phyloP scores from a whole-genome alignment of 2,113 vertebrate genomes.

The Terrapene triunguis region DNA sequence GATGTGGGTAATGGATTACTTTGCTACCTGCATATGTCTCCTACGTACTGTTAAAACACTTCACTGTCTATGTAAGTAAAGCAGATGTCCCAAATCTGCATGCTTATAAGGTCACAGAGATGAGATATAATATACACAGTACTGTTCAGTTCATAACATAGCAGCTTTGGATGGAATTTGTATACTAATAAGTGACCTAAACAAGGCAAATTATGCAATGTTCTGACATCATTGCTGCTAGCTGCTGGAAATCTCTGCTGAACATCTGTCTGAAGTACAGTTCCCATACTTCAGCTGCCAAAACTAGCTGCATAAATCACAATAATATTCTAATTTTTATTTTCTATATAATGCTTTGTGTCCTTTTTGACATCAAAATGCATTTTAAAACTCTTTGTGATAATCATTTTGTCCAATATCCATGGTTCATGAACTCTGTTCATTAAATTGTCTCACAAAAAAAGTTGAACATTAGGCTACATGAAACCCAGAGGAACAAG shows the following conservation, averaged over 20 bases:
- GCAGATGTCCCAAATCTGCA: constrained; percentile 3
- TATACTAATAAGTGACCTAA: constrained; percentile 24
- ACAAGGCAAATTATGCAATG: constrained; percentile 59
- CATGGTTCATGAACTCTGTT: not conserved
- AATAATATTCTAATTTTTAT: constrained; percentile 28
- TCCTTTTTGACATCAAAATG: not conserved
- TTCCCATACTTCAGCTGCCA: constrained; percentile 65
- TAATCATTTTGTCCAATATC: not conserved
- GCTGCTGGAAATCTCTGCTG: constrained; percentile 55
- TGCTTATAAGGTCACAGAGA: constrained; percentile 36
- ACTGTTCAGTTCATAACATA: constrained; percentile 18
- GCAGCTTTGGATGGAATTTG: constrained; percentile 45
- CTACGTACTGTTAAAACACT: not conserved
- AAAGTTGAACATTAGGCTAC: not conserved
- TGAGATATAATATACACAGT: constrained; percentile 51
- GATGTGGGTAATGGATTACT: not conserved
- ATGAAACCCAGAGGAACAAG: not conserved
- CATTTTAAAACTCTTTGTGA: not conserved
- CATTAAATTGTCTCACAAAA: not conserved
- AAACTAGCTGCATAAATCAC: constrained; percentile 52
- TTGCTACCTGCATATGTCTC: constrained; percentile 11
- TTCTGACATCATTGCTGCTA: constrained; percentile 50
- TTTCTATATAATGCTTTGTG: constrained; percentile 5
- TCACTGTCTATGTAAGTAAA: not conserved
- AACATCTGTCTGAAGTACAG: constrained; percentile 58